A percentile compares a stretch with the other conserved stretches of the same genome.
Conservation (phyloP, 2,888 invertebrate genomes). For the Rhogogaster chlorosoma region DNA sequence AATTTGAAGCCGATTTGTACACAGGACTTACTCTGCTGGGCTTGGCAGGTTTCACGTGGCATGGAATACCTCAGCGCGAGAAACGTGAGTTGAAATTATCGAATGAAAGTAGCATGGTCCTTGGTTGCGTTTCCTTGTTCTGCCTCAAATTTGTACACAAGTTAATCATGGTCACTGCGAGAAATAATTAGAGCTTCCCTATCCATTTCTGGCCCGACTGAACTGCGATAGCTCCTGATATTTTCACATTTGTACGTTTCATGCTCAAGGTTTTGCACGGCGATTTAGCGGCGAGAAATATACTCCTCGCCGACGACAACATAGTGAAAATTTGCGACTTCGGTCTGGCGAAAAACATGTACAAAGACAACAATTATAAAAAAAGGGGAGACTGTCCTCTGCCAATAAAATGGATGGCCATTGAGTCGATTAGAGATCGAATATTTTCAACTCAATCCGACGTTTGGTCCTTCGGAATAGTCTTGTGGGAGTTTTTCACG, state of each 20-base stretch:
- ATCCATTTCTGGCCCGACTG: neutral
- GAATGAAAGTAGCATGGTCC: neutral
- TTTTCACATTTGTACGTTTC: constrained; percentile 39
- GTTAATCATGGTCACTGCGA: neutral
- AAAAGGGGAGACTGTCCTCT: constrained; percentile 92
- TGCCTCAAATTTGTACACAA: neutral
- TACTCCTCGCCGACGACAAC: constrained; percentile 92
- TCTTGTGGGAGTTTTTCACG: constrained; percentile 94
- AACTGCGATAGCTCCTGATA: constrained; percentile 28
- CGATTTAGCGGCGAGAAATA: constrained; percentile 94
- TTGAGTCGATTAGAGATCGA: constrained; percentile 94
- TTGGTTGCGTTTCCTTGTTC: neutral
- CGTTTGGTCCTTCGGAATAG: constrained; percentile 96
- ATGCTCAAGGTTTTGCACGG: constrained; percentile 88
- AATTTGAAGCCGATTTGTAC: constrained; percentile 87
- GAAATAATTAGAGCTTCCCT: neutral
- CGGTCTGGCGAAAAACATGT: constrained; percentile 95
- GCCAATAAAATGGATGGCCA: constrained; percentile 97
- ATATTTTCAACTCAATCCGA: constrained; percentile 97
- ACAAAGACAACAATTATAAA: constrained; percentile 93
- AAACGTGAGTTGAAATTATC: constrained; percentile 81
- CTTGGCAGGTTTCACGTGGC: constrained; percentile 95
- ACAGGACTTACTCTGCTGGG: constrained; percentile 92
- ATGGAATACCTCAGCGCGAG: constrained; percentile 96
- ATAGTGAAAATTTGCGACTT: constrained; percentile 98